A percentile compares a stretch with the other conserved stretches of the same genome.
Evolutionary conservation across 2,113 vertebrate species (phyloP).

Genomic region (Bufo gargarizans): DNA sequence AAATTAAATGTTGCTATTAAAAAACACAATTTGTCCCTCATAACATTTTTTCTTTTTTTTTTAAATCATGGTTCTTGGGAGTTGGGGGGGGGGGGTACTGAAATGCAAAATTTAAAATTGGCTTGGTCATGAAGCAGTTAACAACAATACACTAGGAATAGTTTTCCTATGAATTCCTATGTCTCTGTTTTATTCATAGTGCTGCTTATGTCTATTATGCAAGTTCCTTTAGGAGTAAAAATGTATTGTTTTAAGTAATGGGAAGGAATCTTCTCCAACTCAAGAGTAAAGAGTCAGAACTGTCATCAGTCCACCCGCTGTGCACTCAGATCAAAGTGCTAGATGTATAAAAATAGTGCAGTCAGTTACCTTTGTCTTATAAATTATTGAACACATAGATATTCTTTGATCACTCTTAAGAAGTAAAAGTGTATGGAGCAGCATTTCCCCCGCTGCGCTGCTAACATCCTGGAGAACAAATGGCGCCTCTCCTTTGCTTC

Average conservation of each 20-base stretch:
- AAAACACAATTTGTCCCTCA: too few species aligned
- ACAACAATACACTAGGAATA: too few species aligned
- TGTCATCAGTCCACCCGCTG: slow-evolving; percentile 16
- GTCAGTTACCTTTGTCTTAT: slow-evolving; percentile 40
- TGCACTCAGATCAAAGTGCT: slow-evolving; percentile 31
- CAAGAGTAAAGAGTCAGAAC: neutral
- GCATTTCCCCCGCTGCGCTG: slow-evolving; percentile 31
- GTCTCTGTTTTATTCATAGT: too few species aligned
- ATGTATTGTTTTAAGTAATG: slow-evolving; percentile 26
- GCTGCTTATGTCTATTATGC: neutral
- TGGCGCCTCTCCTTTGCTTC: neutral
- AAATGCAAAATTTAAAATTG: too few species aligned
- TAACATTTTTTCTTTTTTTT: too few species aligned
- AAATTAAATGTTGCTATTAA: too few species aligned
- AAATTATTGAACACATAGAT: slow-evolving; percentile 37
- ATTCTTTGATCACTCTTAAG: slow-evolving; percentile 43
- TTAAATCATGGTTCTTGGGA: too few species aligned
- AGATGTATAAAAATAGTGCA: slow-evolving; percentile 35
- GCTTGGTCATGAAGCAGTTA: too few species aligned
- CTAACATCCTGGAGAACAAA: slow-evolving; percentile 22
- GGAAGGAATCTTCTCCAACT: neutral
- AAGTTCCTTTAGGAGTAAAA: neutral
- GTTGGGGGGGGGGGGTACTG: too few species aligned
- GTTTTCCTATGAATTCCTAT: too few species aligned
- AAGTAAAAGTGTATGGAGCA: slow-evolving; percentile 33